Base-by-base conservation (phyloP, 1,140 invertebrate genomes). In the Charaxes varanes region DNA sequence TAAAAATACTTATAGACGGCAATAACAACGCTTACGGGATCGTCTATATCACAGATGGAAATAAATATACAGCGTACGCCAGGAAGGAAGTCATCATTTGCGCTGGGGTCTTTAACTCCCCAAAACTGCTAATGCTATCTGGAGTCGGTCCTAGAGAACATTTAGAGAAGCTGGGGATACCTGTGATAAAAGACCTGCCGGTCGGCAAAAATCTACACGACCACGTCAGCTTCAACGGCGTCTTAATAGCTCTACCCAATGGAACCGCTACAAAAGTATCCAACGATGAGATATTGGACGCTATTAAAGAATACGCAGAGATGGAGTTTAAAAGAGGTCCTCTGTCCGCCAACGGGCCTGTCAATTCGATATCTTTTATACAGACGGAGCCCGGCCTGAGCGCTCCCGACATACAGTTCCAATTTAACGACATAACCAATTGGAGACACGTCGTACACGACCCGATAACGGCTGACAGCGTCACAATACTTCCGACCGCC, bases 11-110 rank as follows among this genome's bases (percentile, higher is more conserved):
- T 0, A 90, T 96, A 43, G 90, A 45, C n/a, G 34, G 79, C 0
- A 85, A 86, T 0, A 93, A 91, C 53, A 72, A 65, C 17, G 38
- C 38, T 7, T 16, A 21, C 14, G 38, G 38, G 2, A 28, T 41
- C 6, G 28, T 22, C 17, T 90, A 89, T 41, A 56, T 73, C 2
- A 53, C 68, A 19, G 82, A 92, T 44, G 90, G 89, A 2, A 62
- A 66, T 72, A 34, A 65, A 46, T 53, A 71, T 19, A 77, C 59
- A n/a, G 86, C 84, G 0, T 64, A 60, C 2, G 88, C 87, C 0
- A 84, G 47, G n/a, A 91, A 65, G 26, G 92, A 94, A 73, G 88
- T 94, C 2, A 91, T 93, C n/a, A n/a, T n/a, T n/a, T n/a, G n/a
- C n/a, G n/a, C n/a, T n/a, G n/a, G n/a, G n/a, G n/a, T n/a, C n/a